Base-by-base conservation (phyloP, 1,140 invertebrate genomes). In the Apolygus lucorum region DNA sequence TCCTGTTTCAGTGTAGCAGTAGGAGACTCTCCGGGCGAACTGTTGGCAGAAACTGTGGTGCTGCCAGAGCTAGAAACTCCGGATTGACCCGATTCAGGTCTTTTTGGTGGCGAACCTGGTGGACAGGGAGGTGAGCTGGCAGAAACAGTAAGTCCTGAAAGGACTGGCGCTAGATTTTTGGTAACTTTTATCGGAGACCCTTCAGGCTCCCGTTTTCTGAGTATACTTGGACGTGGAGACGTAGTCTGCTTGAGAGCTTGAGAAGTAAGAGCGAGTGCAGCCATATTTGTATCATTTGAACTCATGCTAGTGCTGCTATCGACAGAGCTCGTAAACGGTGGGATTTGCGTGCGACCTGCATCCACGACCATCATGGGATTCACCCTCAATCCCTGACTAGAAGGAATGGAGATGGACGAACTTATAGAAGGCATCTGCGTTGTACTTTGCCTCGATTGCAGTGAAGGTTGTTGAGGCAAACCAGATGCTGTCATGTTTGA, bases 1-100 rank as follows among this genome's bases (percentile, higher is more conserved):
- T 64, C 80, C 76, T 2, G 79, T 75, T 72, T 79, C 4, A 59
- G 4, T 11, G 34, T 49, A 75, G 69, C 52, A 24, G 78, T 72
- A 72, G 71, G 72, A 2, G 70, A 62, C 42, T 86, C 79, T 2
- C 83, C 87, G 1, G 88, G 88, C 34, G 87, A 89, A 0, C 88
- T 89, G n/a, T 88, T 89, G 0, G 88, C 88, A 1, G 88, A 90
- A 1, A 90, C 85, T 0, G 89, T 90, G 0, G 88, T 89, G n/a
- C 89, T 88, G 62, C 81, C 80, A 22, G 79, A 79, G 2, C 42
- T 49, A 17, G 77, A 79, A 14, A 76, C 77, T 11, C 79, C 78
- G 26, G 77, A 66, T 14, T 79, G 67, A n/a, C 71, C 78, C 49
- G 75, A 75, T 67, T 77, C 76, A n/a, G 76, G 74, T 34, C 75